Conservation (phyloP, 2,888 invertebrate genomes). For the Eupithecia abbreviata region DNA sequence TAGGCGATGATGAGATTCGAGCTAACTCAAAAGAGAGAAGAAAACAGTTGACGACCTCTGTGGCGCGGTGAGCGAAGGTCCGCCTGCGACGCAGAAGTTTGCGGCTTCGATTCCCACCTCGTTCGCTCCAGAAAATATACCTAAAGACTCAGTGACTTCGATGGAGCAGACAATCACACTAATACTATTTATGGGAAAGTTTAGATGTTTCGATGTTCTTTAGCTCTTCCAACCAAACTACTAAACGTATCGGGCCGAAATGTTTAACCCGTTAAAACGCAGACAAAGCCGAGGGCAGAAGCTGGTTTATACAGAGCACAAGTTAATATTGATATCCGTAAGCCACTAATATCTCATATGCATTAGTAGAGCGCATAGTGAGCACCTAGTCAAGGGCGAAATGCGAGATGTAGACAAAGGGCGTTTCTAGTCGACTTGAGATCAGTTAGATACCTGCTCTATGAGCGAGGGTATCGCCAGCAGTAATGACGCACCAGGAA, state of each 20-base stretch:
- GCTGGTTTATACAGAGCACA: not conserved
- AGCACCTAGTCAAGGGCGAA: conserved; percentile 44
- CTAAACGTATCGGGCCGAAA: not conserved
- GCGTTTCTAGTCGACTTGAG: conserved; percentile 56
- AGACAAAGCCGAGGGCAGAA: not conserved
- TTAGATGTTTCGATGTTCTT: no score
- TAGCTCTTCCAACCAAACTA: not conserved
- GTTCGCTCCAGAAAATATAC: no score
- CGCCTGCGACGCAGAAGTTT: no score
- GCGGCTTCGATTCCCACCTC: no score
- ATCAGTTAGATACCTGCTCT: conserved; percentile 10
- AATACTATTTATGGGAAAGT: no score
- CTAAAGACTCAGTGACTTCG: no score
- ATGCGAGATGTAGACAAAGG: conserved; percentile 58
- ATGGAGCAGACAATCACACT: no score
- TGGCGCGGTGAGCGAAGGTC: no score
- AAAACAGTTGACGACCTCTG: not conserved
- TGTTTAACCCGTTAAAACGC: not conserved
- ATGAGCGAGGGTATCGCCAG: not conserved
- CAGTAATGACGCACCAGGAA: not conserved
- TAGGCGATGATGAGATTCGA: not conserved
- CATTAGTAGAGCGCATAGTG: conserved; percentile 41
- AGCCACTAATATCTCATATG: not conserved
- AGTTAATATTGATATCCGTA: not conserved
- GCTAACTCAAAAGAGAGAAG: not conserved